These are phyloP conservation scores for Ephialtes manifestator DNA, from an alignment of 2,888 invertebrate species.

Conservation along the genomic window DNA sequence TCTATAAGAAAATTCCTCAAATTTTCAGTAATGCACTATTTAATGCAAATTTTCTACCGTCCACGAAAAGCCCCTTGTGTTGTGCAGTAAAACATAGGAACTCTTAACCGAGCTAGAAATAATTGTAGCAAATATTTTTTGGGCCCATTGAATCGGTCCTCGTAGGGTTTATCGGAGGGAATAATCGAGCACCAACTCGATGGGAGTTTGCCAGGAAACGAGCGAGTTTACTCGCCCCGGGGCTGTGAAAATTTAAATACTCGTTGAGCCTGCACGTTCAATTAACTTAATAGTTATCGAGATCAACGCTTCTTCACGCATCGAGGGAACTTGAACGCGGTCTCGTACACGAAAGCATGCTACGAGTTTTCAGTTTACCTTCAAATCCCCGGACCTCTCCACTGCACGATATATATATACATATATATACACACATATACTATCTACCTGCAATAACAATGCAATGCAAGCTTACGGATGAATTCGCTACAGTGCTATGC, in stretches of 20 bases:
- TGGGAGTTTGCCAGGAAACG: conserved; percentile 45
- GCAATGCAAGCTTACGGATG: conserved; percentile 29
- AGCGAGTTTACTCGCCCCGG: conserved; percentile 22
- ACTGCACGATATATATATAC: conserved; percentile 11
- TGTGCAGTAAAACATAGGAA: background rate
- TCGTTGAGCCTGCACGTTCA: conserved; percentile 53
- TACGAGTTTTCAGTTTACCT: conserved; percentile 36
- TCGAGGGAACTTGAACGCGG: conserved; percentile 54
- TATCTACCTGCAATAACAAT: conserved; percentile 36
- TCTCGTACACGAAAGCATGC: conserved; percentile 24
- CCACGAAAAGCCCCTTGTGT: background rate
- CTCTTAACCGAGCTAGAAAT: conserved; percentile 26
- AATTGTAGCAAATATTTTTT: conserved; percentile 53
- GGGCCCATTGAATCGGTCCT: conserved; percentile 40
- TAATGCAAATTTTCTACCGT: background rate
- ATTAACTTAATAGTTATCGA: conserved; percentile 68
- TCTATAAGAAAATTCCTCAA: too few relatives aligned
- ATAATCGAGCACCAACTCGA: conserved; percentile 54
- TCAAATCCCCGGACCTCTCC: background rate
- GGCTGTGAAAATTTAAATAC: conserved; percentile 65
- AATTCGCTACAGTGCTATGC: conserved; percentile 20
- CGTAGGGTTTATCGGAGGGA: conserved; percentile 58
- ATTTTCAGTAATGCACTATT: background rate
- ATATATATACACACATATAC: background rate
- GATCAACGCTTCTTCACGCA: conserved; percentile 67